These are phyloP conservation scores for Neopipo cinnamomea DNA, from an alignment of 2,113 vertebrate genomes.

Conservation along the genomic window DNA sequence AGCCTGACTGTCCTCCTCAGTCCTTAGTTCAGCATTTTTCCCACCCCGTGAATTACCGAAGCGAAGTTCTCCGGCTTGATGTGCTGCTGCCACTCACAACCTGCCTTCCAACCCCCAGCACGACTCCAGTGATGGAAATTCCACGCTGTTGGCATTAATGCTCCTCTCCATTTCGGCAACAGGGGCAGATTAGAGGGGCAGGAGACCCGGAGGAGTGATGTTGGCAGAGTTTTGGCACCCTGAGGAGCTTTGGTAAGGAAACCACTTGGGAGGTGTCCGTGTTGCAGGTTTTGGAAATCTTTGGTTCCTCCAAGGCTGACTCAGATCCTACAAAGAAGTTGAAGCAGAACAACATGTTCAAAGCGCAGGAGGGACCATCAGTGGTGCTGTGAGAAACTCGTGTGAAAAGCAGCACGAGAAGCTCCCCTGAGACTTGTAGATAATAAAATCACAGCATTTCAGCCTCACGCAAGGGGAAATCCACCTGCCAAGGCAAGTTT, in stretches of 20 bases:
- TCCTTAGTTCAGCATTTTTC: not conserved
- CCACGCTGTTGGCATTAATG: not conserved
- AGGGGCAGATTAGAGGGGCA: not conserved
- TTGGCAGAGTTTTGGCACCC: not conserved
- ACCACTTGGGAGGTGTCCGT: rapidly evolving
- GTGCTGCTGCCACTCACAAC: not conserved
- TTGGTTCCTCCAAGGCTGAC: not conserved
- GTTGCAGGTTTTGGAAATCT: not conserved
- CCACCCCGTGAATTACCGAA: not conserved
- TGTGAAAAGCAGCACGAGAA: not conserved
- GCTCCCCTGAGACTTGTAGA: not conserved
- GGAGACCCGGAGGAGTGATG: not conserved
- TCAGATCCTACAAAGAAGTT: not conserved
- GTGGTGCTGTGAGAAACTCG: not conserved
- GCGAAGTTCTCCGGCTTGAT: not conserved
- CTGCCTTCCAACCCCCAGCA: not conserved
- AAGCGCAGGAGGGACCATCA: not conserved
- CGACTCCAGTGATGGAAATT: not conserved
- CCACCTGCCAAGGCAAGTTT: not conserved
- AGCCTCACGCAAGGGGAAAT: not conserved
- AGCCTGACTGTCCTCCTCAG: not conserved
- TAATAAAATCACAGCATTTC: rapidly evolving
- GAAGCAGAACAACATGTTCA: not conserved
- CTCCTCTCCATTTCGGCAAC: constrained; percentile 2
- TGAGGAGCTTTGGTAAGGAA: constrained; percentile 27